These are phyloP conservation scores for Scytalopus superciliaris DNA, from an alignment of 2,113 vertebrate genomes.

Conservation along the genomic window DNA sequence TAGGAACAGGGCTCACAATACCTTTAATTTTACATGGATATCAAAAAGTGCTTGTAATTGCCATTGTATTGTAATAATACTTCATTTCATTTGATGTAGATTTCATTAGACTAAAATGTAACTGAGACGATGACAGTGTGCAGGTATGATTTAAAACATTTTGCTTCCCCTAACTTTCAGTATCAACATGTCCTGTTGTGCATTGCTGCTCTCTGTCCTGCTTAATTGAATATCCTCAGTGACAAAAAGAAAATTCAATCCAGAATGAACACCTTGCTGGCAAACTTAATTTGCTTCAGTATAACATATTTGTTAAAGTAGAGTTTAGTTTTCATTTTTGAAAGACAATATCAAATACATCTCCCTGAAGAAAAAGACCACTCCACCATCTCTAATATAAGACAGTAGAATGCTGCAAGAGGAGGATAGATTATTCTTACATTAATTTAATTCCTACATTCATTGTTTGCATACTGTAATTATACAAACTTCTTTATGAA, in stretches of 20 bases:
- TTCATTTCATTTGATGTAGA: neutral
- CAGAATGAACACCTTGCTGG: neutral
- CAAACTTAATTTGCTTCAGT: neutral
- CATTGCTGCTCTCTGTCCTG: neutral
- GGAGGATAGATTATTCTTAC: neutral
- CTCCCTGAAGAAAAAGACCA: neutral
- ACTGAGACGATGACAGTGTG: neutral
- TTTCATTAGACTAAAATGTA: neutral
- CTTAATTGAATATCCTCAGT: neutral
- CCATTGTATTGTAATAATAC: neutral
- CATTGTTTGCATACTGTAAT: neutral
- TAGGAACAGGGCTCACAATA: neutral
- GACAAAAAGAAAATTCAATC: neutral
- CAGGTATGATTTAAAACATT: neutral
- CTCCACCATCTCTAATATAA: neutral
- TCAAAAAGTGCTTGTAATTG: neutral
- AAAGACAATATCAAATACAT: neutral
- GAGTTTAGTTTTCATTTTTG: neutral
- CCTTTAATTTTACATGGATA: neutral
- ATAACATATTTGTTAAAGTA: neutral
- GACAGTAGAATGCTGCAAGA: neutral
- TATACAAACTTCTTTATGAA: neutral
- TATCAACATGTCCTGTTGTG: neutral
- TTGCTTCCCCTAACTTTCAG: neutral
- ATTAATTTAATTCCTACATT: neutral